Percentiles rank a stretch among this genome's conserved stretches.
Evolutionary conservation across 1,140 invertebrate species (phyloP).

Genomic region (Drosophila truncata): DNA sequence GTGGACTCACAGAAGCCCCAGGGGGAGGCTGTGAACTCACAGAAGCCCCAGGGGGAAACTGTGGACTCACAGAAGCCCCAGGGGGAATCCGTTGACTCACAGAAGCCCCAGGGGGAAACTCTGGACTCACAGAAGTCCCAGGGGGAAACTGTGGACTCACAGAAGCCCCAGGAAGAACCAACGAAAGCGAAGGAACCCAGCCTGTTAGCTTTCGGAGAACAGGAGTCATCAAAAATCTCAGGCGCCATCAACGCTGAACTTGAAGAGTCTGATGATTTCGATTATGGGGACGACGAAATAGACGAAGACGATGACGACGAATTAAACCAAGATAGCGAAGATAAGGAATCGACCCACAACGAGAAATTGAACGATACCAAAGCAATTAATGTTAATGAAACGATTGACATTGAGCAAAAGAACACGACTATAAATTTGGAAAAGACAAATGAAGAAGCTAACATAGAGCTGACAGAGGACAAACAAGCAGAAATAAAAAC

Average conservation of each 20-base stretch:
- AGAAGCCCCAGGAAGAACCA: neutral
- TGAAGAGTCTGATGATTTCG: constrained; percentile 50
- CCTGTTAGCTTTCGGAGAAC: neutral
- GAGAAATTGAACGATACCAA: constrained; percentile 35
- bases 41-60: neutral
- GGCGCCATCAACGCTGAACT: constrained; percentile 32
- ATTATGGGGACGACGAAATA: constrained; percentile 41
- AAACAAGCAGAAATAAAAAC: neutral
- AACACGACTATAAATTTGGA: constrained; percentile 11
- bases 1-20: no score
- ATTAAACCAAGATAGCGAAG: constrained; percentile 36
- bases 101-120: no score
- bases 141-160: neutral
- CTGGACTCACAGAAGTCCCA: neutral
- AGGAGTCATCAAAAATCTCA: constrained; percentile 2
- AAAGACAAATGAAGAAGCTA: neutral
- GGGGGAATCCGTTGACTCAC: no score
- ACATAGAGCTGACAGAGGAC: neutral
- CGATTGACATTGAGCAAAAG: neutral
- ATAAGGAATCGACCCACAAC: constrained; percentile 27
- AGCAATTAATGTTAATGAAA: constrained; percentile 15
- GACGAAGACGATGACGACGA: constrained; percentile 39
- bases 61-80: neutral
- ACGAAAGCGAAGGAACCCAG: neutral
- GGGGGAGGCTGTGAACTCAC: neutral